These are phyloP conservation scores for Cephus cinctus DNA, from an alignment of 1,140 invertebrate genomes.

Conservation along the genomic window DNA sequence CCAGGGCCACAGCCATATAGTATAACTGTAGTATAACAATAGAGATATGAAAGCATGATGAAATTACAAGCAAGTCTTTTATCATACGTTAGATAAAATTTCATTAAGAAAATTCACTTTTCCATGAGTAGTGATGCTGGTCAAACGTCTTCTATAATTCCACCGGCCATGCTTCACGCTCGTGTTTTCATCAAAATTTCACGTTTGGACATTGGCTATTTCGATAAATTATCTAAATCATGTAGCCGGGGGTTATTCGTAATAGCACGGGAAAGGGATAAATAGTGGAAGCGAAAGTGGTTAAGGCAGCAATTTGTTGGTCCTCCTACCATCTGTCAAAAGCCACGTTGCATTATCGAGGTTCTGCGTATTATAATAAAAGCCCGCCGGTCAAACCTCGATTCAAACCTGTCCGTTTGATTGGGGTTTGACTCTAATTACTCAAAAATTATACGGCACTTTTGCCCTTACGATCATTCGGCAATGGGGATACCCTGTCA, in stretches of 20 bases:
- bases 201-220: slow-evolving; percentile 24
- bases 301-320: slow-evolving; percentile 46
- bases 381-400: slow-evolving; percentile 12
- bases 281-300: slow-evolving; percentile 15
- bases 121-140: slow-evolving; percentile 25
- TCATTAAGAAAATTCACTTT: slow-evolving; percentile 31
- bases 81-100: too few species aligned
- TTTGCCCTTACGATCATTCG: slow-evolving; percentile 15
- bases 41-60: too few species aligned
- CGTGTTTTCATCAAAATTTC: slow-evolving; percentile 17
- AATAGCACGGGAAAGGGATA: slow-evolving; percentile 31
- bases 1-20: too few species aligned
- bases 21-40: too few species aligned
- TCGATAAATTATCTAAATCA: slow-evolving; percentile 30
- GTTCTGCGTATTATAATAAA: slow-evolving; percentile 10
- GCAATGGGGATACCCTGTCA: too few species aligned
- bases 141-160: slow-evolving; percentile 36
- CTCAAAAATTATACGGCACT: slow-evolving; percentile 42
- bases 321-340: slow-evolving; percentile 49
- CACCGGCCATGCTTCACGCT: slow-evolving; percentile 32
- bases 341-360: slow-evolving; percentile 35
- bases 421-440: slow-evolving; percentile 36
- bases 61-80: too few species aligned
- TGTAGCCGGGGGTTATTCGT: slow-evolving; percentile 10
- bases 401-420: slow-evolving; percentile 17